Base-by-base conservation (phyloP, 2,888 invertebrate species). In the Chymomyza procnemis region DNA sequence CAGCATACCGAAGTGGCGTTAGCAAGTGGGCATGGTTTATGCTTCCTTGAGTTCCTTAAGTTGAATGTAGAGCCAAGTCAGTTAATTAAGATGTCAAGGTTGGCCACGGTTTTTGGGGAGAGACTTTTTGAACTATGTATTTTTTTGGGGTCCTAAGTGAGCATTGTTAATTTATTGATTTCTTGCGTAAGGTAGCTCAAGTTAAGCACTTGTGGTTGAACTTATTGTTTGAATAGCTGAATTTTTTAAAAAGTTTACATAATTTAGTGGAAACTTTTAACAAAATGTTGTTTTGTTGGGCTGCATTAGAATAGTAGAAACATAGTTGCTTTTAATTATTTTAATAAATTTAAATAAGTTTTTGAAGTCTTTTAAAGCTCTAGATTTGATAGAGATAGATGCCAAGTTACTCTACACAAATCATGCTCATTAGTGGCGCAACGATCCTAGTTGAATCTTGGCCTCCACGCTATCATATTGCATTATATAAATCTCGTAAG, bases 11-110 rank as follows among this genome's bases (percentile, higher is more conserved):
- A 41, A 19, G 26, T n/a, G 66, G 69, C 76, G 57, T 74, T 63
- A 16, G 41, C 58, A 63, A 75, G 72, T 75, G 58, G 74, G 52
- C 62, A 69, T 66, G 78, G 67, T 71, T 55, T 76, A 73, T 75
- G 87, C 64, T 71, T 77, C 69, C 67, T 86, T 64, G 80, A 86
- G 85, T 84, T 80, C 73, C 75, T 81, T 57, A 8, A 26, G 26
- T 26, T 6, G 6, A 26, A 1, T 26, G 3, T 22, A 14, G 6
- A 3, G 22, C 66, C 78, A 69, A 79, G 73, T 77, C 77, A 84
- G 78, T 85, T 81, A 86, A 81, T 81, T 81, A 81, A 72, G 85
- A 73, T 79, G 85, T 87, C 81, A 87, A 87, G 81, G 81, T 54
- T 54, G 54, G 54, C 19, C 14, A 22, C 50, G 6, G 34, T 12